Evolutionary conservation across 2,797 vertebrate genomes (phyloP).

Genomic region (Philypnodon macrostomus): DNA sequence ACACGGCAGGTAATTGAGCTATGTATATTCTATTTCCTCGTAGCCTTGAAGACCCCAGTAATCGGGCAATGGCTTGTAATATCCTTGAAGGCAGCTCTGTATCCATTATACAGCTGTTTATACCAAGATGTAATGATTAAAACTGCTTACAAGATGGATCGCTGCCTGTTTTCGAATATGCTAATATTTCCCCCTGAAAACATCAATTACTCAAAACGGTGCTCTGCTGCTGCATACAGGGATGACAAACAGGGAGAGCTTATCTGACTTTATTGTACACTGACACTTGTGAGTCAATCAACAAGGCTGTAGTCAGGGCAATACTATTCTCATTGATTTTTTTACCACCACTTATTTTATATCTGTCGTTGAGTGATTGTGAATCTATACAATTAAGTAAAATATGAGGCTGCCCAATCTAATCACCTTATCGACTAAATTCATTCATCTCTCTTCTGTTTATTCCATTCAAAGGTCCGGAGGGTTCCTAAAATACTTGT

Average conservation of each 20-base stretch:
- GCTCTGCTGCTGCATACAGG: background rate
- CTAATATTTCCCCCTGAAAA: constrained; percentile 44
- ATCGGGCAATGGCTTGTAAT: constrained; percentile 18
- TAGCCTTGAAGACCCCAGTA: constrained; percentile 39
- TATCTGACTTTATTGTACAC: constrained; percentile 20
- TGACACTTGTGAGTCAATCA: constrained; percentile 14
- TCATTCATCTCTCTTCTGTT: too few relatives aligned
- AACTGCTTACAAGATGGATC: constrained; percentile 45
- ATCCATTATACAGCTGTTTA: constrained; percentile 50
- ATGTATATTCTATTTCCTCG: constrained; percentile 33
- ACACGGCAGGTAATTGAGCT: constrained; percentile 45
- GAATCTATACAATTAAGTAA: background rate
- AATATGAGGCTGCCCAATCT: too few relatives aligned
- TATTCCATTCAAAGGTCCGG: too few relatives aligned
- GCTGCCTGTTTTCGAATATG: constrained; percentile 37
- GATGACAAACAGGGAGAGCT: constrained; percentile 20
- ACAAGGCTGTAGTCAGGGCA: background rate
- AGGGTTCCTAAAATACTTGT: too few relatives aligned
- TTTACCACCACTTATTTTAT: background rate
- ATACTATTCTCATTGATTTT: constrained; percentile 5
- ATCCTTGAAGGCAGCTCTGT: constrained; percentile 37
- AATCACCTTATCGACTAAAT: too few relatives aligned
- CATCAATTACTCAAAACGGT: constrained; percentile 41
- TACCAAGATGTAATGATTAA: constrained; percentile 50
- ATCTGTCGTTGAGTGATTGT: background rate